Percentiles rank a stretch among this genome's conserved stretches.
phyloP scores from a whole-genome alignment of 2,888 invertebrate species.

The Rosalia funebris region DNA sequence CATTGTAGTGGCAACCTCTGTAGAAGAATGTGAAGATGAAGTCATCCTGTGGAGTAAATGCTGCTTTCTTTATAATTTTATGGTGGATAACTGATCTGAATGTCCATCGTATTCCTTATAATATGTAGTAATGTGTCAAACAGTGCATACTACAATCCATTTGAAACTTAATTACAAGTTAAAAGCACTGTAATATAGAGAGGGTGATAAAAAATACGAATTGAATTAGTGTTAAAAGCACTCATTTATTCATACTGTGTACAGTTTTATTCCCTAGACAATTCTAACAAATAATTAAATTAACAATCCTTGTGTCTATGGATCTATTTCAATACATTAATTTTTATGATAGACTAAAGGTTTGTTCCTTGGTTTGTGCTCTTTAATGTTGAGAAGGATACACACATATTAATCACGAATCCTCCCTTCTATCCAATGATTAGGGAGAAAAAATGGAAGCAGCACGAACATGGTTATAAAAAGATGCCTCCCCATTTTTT shows the following conservation, averaged over 20 bases:
- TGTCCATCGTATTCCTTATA: no score
- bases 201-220: conserved; percentile 17
- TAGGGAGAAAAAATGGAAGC: conserved; percentile 8
- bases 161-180: no score
- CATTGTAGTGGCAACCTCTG: no score
- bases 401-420: conserved; percentile 41
- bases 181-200: no score
- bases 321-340: conserved; percentile 34
- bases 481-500: conserved; percentile 14
- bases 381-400: conserved; percentile 47
- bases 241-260: conserved; percentile 44
- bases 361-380: conserved; percentile 40
- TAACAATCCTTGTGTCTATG: conserved; percentile 38
- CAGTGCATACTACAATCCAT: no score
- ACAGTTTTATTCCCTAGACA: conserved; percentile 38
- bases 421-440: conserved; percentile 28
- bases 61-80: no score
- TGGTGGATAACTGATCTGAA: no score
- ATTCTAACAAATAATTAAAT: conserved; percentile 36
- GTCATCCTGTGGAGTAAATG: no score
- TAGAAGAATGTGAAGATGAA: no score
- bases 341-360: conserved; percentile 31
- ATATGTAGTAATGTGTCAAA: no score
- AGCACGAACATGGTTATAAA: conserved; percentile 4
- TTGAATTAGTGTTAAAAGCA: conserved; percentile 40